Percentiles rank a stretch among this genome's conserved stretches.
Conservation (phyloP, 2,888 invertebrate genomes). For the Clivina fossor region DNA sequence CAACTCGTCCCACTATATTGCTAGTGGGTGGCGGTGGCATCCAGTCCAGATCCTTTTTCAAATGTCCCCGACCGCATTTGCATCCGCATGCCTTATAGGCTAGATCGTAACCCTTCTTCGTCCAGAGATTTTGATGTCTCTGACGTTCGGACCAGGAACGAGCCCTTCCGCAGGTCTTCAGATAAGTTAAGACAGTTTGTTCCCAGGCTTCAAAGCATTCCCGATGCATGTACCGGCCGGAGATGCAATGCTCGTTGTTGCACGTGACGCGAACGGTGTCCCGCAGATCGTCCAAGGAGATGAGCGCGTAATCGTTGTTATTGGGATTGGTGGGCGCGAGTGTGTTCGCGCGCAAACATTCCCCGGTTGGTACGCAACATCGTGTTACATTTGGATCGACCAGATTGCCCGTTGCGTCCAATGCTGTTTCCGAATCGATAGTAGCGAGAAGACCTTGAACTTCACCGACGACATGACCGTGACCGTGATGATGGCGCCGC, state of each 20-base stretch:
- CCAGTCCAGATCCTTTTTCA: constrained; percentile 95
- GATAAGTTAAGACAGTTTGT: constrained; percentile 80
- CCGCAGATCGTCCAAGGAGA: constrained; percentile 68
- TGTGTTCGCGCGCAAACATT: constrained; percentile 69
- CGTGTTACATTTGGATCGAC: constrained; percentile 60
- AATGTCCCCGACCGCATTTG: constrained; percentile 87
- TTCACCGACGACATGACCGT: constrained; percentile 46
- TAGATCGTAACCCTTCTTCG: constrained; percentile 95
- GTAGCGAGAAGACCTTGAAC: constrained; percentile 51
- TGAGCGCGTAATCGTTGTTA: constrained; percentile 57
- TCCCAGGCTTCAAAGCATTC: constrained; percentile 97
- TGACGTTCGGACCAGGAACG: constrained; percentile 95
- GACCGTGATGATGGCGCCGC: constrained; percentile 55
- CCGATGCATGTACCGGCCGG: constrained; percentile 92
- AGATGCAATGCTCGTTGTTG: constrained; percentile 89
- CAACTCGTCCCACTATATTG: constrained; percentile 54
- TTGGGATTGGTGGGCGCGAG: constrained; percentile 45
- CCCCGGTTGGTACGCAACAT: constrained; percentile 82
- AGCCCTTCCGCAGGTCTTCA: constrained; percentile 89
- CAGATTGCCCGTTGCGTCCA: constrained; percentile 45
- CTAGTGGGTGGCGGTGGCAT: constrained; percentile 67
- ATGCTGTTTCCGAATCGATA: constrained; percentile 46
- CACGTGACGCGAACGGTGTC: constrained; percentile 88
- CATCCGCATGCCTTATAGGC: constrained; percentile 95
- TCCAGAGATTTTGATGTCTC: constrained; percentile 93